Percentiles rank a stretch among this genome's conserved stretches.
Conservation (phyloP, 2,797 vertebrate species). For the Margarornis squamiger region DNA sequence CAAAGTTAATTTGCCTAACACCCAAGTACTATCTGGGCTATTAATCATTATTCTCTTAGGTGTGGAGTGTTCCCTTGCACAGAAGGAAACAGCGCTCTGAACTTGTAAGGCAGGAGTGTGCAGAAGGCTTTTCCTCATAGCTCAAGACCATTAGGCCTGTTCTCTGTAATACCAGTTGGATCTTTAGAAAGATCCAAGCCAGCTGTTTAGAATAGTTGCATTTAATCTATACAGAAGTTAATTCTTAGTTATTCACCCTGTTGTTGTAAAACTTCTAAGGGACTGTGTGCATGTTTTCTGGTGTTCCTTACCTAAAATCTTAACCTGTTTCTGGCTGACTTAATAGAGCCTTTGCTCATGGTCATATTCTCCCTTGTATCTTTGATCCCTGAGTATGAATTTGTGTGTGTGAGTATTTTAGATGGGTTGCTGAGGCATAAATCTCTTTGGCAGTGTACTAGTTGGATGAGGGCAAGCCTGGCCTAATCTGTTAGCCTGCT, state of each 20-base stretch:
- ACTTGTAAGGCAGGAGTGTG: background rate
- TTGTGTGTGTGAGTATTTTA: background rate
- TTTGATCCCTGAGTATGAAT: background rate
- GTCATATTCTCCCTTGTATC: background rate
- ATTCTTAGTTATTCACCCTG: background rate
- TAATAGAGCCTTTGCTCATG: background rate
- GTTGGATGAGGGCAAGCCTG: background rate
- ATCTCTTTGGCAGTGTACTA: background rate
- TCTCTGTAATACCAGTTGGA: background rate
- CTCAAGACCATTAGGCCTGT: background rate
- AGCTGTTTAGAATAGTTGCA: background rate
- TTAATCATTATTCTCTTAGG: constrained; percentile 31
- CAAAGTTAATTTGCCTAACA: constrained; percentile 21
- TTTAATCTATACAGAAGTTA: background rate
- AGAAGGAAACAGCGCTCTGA: background rate
- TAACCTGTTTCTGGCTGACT: background rate
- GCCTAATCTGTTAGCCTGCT: background rate
- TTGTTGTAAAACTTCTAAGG: background rate
- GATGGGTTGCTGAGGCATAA: background rate
- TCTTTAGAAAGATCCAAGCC: background rate
- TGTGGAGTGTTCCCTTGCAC: constrained; percentile 1
- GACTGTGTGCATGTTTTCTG: background rate
- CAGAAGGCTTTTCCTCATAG: background rate
- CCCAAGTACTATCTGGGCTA: background rate
- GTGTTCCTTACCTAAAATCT: background rate